A percentile compares a stretch with the other conserved stretches of the same genome.
phyloP scores from a whole-genome alignment of 2,888 invertebrate species.

The Neoascia interrupta region DNA sequence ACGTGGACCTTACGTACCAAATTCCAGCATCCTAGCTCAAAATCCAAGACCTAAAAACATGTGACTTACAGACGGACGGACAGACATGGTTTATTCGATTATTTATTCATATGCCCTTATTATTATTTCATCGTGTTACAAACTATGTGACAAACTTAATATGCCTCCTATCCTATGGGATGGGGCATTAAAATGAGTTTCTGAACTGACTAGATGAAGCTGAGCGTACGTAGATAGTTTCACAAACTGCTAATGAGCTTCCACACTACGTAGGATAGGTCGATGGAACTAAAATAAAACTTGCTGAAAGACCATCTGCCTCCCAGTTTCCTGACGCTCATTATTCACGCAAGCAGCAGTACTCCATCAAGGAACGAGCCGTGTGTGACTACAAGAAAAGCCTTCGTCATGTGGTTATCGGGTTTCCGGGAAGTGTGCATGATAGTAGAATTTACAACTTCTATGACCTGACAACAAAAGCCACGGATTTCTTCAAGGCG shows the following conservation, averaged over 20 bases:
- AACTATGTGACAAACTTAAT: too few relatives aligned
- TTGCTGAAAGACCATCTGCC: too few relatives aligned
- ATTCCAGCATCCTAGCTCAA: too few relatives aligned
- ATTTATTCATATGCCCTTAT: too few relatives aligned
- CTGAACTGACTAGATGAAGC: too few relatives aligned
- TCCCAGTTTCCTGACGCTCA: background rate
- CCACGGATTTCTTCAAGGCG: slow-evolving; percentile 21
- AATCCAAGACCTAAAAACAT: too few relatives aligned
- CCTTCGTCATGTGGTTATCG: slow-evolving; percentile 22
- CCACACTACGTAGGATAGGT: background rate
- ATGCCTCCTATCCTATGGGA: too few relatives aligned
- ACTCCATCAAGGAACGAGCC: slow-evolving; percentile 1
- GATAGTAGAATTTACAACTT: slow-evolving; percentile 56
- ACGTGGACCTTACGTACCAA: too few relatives aligned
- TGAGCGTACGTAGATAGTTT: background rate
- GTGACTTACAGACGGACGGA: too few relatives aligned
- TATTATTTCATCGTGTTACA: too few relatives aligned
- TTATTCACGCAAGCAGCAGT: background rate
- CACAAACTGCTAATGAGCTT: background rate
- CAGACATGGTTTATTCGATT: too few relatives aligned
- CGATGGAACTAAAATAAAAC: background rate
- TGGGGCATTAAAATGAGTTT: too few relatives aligned
- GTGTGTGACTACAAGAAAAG: slow-evolving; percentile 18
- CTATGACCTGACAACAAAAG: slow-evolving; percentile 31
- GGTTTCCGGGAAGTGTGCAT: slow-evolving; percentile 49